Percentiles rank a stretch among this genome's conserved stretches.
Conservation (phyloP, 2,888 invertebrate species). For the Mesopsocus fuscifrons region DNA sequence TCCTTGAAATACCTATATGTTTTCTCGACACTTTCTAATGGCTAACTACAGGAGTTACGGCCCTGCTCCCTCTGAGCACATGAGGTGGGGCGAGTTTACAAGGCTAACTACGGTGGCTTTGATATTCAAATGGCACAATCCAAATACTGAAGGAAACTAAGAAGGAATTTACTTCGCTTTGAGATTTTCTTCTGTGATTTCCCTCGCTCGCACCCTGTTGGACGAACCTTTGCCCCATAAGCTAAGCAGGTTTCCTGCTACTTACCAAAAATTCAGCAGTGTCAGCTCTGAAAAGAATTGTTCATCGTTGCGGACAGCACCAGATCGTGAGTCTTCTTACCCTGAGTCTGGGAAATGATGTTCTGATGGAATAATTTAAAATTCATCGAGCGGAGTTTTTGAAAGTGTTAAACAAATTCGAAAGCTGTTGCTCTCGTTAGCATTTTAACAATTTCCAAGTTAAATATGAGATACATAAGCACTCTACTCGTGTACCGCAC, state of each 20-base stretch:
- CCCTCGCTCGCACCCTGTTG: neutral
- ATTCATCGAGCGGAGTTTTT: constrained; percentile 9
- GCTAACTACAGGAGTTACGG: too few relatives aligned
- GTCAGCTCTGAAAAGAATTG: too few relatives aligned
- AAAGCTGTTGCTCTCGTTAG: neutral
- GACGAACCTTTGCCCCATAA: neutral
- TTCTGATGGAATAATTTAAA: constrained; percentile 10
- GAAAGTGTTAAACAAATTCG: constrained; percentile 9
- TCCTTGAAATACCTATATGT: too few relatives aligned
- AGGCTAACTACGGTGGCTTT: constrained; percentile 4
- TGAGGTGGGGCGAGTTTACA: too few relatives aligned
- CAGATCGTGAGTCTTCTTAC: too few relatives aligned
- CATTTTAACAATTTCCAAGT: neutral
- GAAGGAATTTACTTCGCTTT: constrained; percentile 9
- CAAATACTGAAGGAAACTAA: constrained; percentile 9
- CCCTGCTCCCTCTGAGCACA: too few relatives aligned
- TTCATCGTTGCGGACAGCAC: too few relatives aligned
- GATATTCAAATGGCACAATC: constrained; percentile 7
- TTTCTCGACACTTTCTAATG: too few relatives aligned
- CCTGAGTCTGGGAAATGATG: constrained; percentile 8
- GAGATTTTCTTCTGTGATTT: neutral
- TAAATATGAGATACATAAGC: neutral
- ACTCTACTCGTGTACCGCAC: too few relatives aligned
- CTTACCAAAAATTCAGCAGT: too few relatives aligned
- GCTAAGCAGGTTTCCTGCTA: neutral